Base-by-base conservation (phyloP, 2,113 vertebrate genomes). In the Eulacestoma nigropectus region DNA sequence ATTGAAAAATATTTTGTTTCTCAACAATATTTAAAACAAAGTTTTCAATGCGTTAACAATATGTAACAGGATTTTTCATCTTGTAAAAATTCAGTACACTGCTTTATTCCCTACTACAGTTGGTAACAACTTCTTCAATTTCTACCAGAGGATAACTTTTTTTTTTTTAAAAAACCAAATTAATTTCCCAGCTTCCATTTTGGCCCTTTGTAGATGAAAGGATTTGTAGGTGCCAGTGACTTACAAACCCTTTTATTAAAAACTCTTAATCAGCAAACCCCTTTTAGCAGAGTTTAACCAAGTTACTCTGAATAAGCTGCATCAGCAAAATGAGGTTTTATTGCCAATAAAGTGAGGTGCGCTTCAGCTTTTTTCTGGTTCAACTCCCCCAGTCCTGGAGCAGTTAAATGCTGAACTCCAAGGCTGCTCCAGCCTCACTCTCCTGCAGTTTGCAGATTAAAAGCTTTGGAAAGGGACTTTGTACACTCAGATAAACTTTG, bases 1-100 rank as follows among this genome's bases (percentile, higher is more conserved):
- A 97, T 98, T 97, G 97, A 97, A 98, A 98, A 98, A 97, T 95
- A 97, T 35, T 68, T 91, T 67, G 96, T 97, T 97, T 97, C 53
- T 97, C 96, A 97, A 96, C 94, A 97, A 92, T 96, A 96, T 97
- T 97, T 96, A 97, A 97, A 96, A 98, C 97, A 97, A 98, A 97
- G 90, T 84, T 95, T 92, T 95, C 87, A 95, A 95, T 97, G 91
- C 59, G 86, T 97, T 96, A 95, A 98, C 93, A 98, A 87, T 97
- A 97, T 91, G 95, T 96, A 98, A 98, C 95, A 95, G 91, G 95
- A 95, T 96, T 64, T 94, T 97, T 89, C 60, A 79, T 92, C 87
- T 87, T 35, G 69, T 82, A 94, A 73, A 94, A 95, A 92, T 55
- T 95, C 70, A 82, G 90, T 86, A 89, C 69, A 52, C 91, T 95